A percentile compares a stretch with the other conserved stretches of the same genome.
Evolutionary conservation across 64 coral and sea anemone genomes (phyloP).

Genomic region (Pocillopora damicornis): DNA sequence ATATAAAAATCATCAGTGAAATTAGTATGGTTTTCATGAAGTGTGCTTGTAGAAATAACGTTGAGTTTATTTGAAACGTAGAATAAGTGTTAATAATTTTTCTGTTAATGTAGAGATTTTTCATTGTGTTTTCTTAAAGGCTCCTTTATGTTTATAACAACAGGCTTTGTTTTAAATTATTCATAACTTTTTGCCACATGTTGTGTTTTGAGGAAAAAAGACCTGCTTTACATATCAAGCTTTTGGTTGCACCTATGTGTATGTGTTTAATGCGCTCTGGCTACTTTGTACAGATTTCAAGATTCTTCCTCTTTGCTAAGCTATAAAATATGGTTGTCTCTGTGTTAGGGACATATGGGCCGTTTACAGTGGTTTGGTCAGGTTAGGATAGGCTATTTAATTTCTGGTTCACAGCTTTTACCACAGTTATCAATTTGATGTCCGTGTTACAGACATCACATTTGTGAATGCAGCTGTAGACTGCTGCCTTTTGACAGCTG

Average conservation of each 20-base stretch:
- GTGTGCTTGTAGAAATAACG: background rate
- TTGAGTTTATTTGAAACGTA: background rate
- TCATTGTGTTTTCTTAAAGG: background rate
- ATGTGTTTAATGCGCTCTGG: background rate
- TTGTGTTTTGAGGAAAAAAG: background rate
- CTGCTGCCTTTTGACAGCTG: too few species aligned
- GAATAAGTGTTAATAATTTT: background rate
- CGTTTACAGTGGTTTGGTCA: conserved; percentile 56
- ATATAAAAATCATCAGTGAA: too few species aligned
- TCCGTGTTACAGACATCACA: background rate
- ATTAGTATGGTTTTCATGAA: background rate
- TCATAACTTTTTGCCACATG: conserved; percentile 19
- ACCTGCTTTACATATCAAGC: conserved; percentile 9
- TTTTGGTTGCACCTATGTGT: background rate
- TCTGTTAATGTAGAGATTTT: background rate
- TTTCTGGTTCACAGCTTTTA: background rate
- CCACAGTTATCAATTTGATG: background rate
- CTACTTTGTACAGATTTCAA: background rate
- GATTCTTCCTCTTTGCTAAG: background rate
- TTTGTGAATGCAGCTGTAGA: background rate
- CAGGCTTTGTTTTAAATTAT: background rate
- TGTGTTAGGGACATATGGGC: conserved; percentile 48
- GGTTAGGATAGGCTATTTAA: conserved; percentile 15
- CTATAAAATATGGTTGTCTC: conserved; percentile 8
- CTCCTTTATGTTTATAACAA: too few species aligned